Conservation (phyloP, 1,140 invertebrate species). For the Yoshiicerus persimilis region DNA sequence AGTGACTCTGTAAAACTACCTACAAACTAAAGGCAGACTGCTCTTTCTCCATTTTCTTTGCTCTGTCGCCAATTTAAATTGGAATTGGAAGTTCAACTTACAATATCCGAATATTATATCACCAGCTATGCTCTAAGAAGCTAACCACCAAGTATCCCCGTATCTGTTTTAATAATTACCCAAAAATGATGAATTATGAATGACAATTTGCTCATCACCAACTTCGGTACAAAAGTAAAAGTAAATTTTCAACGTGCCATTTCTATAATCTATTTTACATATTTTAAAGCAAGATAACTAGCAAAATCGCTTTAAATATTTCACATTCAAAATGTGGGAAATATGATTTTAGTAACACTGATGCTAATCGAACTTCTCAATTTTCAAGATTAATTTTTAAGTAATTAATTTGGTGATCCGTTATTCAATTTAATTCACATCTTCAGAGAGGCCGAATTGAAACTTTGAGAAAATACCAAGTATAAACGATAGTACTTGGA, state of each 20-base stretch:
- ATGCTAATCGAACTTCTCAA: too few species aligned
- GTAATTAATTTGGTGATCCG: too few species aligned
- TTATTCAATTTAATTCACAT: too few species aligned
- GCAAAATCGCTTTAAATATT: not conserved
- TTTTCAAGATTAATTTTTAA: too few species aligned
- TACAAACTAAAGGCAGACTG: not conserved
- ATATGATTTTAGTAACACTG: too few species aligned
- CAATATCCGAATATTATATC: not conserved
- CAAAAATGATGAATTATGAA: not conserved
- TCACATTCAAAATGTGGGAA: too few species aligned
- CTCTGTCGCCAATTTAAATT: conserved; percentile 9
- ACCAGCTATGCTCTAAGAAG: not conserved
- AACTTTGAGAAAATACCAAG: too few species aligned
- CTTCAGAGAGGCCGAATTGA: too few species aligned
- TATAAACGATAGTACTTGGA: too few species aligned
- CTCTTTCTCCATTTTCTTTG: not conserved
- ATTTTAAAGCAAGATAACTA: too few species aligned
- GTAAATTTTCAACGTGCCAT: too few species aligned
- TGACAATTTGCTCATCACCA: not conserved
- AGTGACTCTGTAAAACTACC: not conserved
- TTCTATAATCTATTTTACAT: too few species aligned
- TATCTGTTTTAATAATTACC: not conserved
- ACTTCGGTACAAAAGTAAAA: not conserved
- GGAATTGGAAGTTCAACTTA: not conserved
- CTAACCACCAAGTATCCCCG: not conserved